Percentiles rank a stretch among this genome's conserved stretches.
Conservation (phyloP, 2,113 vertebrate species). For the Pipra filicauda region DNA sequence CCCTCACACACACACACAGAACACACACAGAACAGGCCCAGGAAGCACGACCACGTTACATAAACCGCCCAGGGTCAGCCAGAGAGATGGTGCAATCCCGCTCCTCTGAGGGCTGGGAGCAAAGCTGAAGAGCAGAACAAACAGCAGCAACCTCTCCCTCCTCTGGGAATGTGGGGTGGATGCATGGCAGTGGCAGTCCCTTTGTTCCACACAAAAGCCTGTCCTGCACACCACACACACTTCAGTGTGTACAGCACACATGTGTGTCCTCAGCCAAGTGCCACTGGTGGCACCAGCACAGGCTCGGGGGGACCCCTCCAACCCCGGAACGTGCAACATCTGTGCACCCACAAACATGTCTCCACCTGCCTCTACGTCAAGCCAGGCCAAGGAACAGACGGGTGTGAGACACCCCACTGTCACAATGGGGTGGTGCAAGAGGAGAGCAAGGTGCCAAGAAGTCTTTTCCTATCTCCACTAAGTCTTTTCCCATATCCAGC, state of each 20-base stretch:
- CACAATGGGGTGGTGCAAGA: background rate
- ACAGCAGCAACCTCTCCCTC: background rate
- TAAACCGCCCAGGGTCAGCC: background rate
- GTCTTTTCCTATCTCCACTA: background rate
- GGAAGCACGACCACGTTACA: background rate
- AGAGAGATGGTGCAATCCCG: background rate
- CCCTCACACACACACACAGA: background rate
- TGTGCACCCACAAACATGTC: background rate
- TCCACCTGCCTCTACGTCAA: background rate
- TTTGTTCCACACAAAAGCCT: background rate
- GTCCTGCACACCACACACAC: background rate
- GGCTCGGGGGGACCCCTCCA: background rate
- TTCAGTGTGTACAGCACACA: background rate
- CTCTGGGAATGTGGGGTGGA: fast-evolving
- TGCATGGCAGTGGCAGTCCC: background rate
- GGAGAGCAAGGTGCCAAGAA: background rate
- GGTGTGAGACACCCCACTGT: background rate
- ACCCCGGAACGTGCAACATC: background rate
- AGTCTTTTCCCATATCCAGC: background rate
- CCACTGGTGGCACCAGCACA: background rate
- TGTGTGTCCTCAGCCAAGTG: background rate
- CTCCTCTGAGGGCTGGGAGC: background rate
- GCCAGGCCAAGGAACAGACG: background rate
- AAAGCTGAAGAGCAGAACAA: background rate
- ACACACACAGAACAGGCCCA: background rate